Evolutionary conservation across 1,140 invertebrate species (phyloP).

Genomic region (Zaprionus nigranus): DNA sequence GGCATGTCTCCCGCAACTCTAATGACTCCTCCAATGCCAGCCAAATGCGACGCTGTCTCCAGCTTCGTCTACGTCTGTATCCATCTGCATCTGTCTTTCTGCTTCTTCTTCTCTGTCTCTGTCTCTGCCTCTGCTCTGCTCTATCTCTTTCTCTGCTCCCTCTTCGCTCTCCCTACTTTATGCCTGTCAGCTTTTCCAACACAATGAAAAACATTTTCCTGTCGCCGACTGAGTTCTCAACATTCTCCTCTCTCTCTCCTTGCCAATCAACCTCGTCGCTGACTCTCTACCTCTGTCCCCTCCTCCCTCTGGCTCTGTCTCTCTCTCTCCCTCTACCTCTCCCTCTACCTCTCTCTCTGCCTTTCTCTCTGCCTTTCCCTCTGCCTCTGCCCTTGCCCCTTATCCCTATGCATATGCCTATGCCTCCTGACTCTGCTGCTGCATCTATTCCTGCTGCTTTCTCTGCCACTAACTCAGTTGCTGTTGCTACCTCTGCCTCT

Average conservation of each 20-base stretch:
- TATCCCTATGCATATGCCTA: neutral
- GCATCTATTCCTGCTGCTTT: neutral
- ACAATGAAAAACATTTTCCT: slow-evolving; percentile 82
- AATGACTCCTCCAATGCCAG: slow-evolving; percentile 63
- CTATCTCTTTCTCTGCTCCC: neutral
- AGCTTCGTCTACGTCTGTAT: neutral
- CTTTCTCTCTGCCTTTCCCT: neutral
- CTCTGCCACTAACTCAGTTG: slow-evolving; percentile 5
- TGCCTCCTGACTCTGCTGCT: neutral
- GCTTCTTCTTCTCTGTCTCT: slow-evolving; percentile 17
- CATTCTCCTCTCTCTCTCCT: slow-evolving; percentile 23
- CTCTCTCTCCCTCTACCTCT: neutral
- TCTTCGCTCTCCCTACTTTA: neutral
- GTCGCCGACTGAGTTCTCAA: slow-evolving; percentile 47
- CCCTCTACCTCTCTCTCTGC: neutral
- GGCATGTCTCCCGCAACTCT: slow-evolving; percentile 80
- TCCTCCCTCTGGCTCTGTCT: neutral
- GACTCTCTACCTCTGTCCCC: slow-evolving; percentile 23
- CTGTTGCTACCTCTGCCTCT: neutral
- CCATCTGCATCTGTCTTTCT: neutral
- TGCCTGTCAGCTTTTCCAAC: slow-evolving; percentile 65
- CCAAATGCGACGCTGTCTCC: slow-evolving; percentile 21
- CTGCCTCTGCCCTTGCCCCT: slow-evolving; percentile 2
- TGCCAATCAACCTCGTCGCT: slow-evolving; percentile 27
- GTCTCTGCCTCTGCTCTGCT: slow-evolving; percentile 11